Percentiles rank a stretch among this genome's conserved stretches.
Conservation (phyloP, 2,113 vertebrate genomes). For the Danionella cerebrum region DNA sequence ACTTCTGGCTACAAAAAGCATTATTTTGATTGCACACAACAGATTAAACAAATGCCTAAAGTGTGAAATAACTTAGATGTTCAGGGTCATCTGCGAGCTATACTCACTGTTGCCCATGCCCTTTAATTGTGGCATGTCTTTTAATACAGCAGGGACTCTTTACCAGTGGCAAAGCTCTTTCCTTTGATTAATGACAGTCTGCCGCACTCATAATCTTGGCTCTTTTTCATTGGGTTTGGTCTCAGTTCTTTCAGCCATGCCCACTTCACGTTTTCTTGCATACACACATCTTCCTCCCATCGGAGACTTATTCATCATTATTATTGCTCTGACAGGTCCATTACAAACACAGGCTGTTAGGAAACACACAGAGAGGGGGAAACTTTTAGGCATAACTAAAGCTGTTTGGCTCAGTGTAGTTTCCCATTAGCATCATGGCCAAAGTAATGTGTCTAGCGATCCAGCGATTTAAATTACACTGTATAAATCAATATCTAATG, state of each 20-base stretch:
- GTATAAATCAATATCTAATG: conserved; percentile 1
- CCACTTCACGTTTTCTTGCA: conserved; percentile 9
- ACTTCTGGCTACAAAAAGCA: background rate
- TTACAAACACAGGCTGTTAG: conserved; percentile 55
- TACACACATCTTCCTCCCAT: conserved; percentile 30
- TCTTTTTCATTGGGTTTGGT: conserved; percentile 42
- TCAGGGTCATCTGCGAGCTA: background rate
- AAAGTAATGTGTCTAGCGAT: conserved; percentile 3
- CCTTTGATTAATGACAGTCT: conserved; percentile 50
- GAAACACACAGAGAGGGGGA: conserved; percentile 39
- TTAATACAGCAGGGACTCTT: conserved; percentile 7
- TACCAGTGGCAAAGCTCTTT: background rate
- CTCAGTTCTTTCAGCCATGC: conserved; percentile 31
- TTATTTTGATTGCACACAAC: background rate
- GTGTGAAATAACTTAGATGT: background rate
- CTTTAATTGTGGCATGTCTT: background rate
- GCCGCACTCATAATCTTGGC: conserved; percentile 40
- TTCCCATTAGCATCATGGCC: conserved; percentile 35
- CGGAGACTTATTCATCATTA: conserved; percentile 60
- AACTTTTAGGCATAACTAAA: conserved; percentile 49
- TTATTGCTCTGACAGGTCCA: conserved; percentile 63
- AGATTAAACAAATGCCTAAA: background rate
- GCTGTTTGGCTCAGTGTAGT: conserved; percentile 4
- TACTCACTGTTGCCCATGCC: background rate
- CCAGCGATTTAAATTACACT: background rate